Base-by-base conservation (phyloP, 2,113 vertebrate genomes). In the Phasianus colchicus region DNA sequence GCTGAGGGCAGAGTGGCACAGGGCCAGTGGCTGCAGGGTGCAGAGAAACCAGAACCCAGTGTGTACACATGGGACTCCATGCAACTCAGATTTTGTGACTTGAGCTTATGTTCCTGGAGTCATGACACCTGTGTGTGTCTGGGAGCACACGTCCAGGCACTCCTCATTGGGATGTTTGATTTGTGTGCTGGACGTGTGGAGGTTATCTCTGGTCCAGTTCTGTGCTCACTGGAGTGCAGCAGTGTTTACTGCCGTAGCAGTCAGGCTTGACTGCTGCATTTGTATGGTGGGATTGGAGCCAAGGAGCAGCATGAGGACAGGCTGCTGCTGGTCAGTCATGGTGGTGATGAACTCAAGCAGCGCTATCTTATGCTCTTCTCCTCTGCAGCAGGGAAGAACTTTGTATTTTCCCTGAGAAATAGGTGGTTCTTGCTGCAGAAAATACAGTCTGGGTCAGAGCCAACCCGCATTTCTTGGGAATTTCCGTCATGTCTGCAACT, bases 141-240 rank as follows among this genome's bases (percentile, higher is more conserved):
- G 1, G 25, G 42, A 73, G 65, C 32, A 7, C 18, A 1, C 0
- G 0, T 16, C 3, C 29, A 77, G 89, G 3, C 9, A 0, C 5
- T 42, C 38, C 57, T 50, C 19, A 29, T 30, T 45, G 50, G 43
- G 36, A 17, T 29, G 25, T 64, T 12, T 40, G 61, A 29, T 30
- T 18, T 0, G 0, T 10, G 0, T 13, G 61, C 47, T 21, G 80
- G 6, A 60, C 45, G 72, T 21, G 61, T 80, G 43, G 79, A 74
- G 72, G 78, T 91, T 38, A 0, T 74, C 45, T n/a, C 64, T 30
- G 66, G 40, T 40, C 36, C 30, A 1, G n/a, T 34, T 32, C 9
- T 9, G 78, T 85, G 88, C 89, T 74, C 12, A 0, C 38, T 57
- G 69, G 45, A 27, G 83, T 30, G 50, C 32, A 89, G 65, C 79